These are phyloP conservation scores for Pammene aurita DNA, from an alignment of 2,888 invertebrate genomes.

Conservation along the genomic window DNA sequence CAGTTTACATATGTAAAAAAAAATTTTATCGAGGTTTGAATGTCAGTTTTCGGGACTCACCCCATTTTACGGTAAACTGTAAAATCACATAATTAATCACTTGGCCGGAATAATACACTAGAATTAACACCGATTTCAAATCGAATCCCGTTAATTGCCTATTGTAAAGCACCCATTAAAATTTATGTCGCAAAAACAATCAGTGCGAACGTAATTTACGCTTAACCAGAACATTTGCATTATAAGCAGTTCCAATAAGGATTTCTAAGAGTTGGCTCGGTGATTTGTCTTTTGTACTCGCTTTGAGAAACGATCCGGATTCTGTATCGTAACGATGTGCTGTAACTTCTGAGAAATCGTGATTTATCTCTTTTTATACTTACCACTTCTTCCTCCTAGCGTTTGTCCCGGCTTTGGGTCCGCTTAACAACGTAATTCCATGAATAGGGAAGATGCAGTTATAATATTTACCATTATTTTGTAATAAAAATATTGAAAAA, in stretches of 20 bases:
- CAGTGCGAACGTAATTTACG: constrained; percentile 10
- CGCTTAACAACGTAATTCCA: too few relatives aligned
- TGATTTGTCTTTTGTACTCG: constrained; percentile 1
- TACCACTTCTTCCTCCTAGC: too few relatives aligned
- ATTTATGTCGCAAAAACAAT: constrained; percentile 37
- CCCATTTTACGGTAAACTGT: too few relatives aligned
- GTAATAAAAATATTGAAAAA: too few relatives aligned
- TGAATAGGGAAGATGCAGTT: too few relatives aligned
- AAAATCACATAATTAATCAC: neutral
- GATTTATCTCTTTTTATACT: neutral
- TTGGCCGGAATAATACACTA: neutral
- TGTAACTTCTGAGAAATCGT: neutral
- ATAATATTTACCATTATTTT: too few relatives aligned
- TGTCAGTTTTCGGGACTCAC: too few relatives aligned
- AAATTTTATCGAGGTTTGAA: too few relatives aligned
- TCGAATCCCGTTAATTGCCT: constrained; percentile 31
- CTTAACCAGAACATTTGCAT: constrained; percentile 31
- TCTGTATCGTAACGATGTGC: neutral
- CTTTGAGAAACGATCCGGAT: neutral
- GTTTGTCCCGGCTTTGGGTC: too few relatives aligned
- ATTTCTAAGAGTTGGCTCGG: constrained; percentile 1
- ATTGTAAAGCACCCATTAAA: constrained; percentile 32
- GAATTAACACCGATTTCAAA: constrained; percentile 30
- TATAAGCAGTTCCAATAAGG: constrained; percentile 15
- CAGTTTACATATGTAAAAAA: too few relatives aligned